These are phyloP conservation scores for Sebastes vulpes DNA, from an alignment of 2,797 vertebrate genomes.

Conservation along the genomic window DNA sequence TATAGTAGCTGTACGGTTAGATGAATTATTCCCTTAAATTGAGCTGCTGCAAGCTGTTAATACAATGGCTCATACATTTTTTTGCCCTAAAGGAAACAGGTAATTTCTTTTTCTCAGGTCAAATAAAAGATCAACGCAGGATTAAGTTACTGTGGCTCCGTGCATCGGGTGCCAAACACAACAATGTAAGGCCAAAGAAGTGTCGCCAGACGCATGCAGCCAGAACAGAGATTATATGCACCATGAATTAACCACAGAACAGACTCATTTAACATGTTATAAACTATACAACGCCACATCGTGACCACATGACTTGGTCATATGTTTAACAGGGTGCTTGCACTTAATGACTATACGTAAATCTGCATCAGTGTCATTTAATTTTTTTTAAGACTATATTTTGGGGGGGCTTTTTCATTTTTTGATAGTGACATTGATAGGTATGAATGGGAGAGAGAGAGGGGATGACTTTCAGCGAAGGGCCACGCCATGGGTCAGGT, in stretches of 20 bases:
- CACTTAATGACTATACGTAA: neutral
- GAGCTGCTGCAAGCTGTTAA: conserved; percentile 48
- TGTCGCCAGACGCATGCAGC: neutral
- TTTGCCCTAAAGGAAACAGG: conserved; percentile 28
- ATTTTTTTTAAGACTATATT: neutral
- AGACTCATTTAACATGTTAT: conserved; percentile 3
- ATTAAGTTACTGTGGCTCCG: conserved; percentile 54
- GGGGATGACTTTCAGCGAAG: too few relatives aligned
- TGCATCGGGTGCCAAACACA: conserved; percentile 59
- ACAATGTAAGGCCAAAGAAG: conserved; percentile 23
- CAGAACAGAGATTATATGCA: neutral
- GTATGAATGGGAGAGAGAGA: too few relatives aligned
- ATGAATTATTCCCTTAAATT: conserved; percentile 40
- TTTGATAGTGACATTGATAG: too few relatives aligned
- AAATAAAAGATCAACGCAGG: conserved; percentile 58
- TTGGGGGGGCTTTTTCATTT: too few relatives aligned
- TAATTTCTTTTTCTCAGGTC: conserved; percentile 49
- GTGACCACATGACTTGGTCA: neutral
- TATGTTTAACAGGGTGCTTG: neutral
- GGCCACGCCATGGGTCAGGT: too few relatives aligned
- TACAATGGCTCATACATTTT: conserved; percentile 33
- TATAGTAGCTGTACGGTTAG: conserved; percentile 15
- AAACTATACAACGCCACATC: neutral
- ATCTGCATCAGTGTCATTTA: neutral
- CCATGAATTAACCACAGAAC: neutral